Evolutionary conservation across 2,113 vertebrate species (phyloP), one percentile per base, ranked within the genome.

Genomic region (Triplophysa tibetana): DNA sequence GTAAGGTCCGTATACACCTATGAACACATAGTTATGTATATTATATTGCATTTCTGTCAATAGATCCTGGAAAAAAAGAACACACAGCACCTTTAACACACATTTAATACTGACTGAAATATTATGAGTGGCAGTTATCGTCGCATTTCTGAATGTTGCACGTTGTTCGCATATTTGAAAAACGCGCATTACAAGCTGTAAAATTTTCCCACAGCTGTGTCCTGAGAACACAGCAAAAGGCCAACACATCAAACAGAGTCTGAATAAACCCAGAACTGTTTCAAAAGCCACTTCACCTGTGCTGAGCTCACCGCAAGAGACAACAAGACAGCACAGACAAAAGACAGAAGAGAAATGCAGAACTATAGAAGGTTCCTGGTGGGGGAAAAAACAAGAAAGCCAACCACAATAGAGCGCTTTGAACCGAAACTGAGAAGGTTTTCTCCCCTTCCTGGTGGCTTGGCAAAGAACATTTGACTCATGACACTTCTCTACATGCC

Each of bases 401-500:
- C 24, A 17, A 17, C 43, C 43, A 70, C 45, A 74, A 68, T 62
- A 43, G 43, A 74, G 33, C 5, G 26, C 64, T 74, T 45, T 72
- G 62, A 77, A 33, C 12, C 41, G 2, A 11, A 41, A 26, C 17
- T 11, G 58, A 56, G 48, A 73, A 65, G 61, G 26, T n/a, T 77
- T 52, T 17, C 64, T 64, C 29, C 41, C 61, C 33, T 72, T 56
- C 56, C n/a, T 56, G 24, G 16, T 60, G 77, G 24, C 19, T 61
- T 70, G 63, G 64, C 19, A 72, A 73, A 72, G 74, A 78, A 67
- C 21, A 45, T 19, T 19, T 78, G 77, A 80, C 58, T 76, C 82
- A 83, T 21, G 10, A 41, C 10, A 21, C 50, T 82, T 77, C 64
- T 76, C 66, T 72, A 73, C 78, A 83, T 70, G 78, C 75, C 78